Percentiles rank a stretch among this genome's conserved stretches.
Evolutionary conservation across 1,140 invertebrate species (phyloP).

Genomic region (Sycophaga agraensis): DNA sequence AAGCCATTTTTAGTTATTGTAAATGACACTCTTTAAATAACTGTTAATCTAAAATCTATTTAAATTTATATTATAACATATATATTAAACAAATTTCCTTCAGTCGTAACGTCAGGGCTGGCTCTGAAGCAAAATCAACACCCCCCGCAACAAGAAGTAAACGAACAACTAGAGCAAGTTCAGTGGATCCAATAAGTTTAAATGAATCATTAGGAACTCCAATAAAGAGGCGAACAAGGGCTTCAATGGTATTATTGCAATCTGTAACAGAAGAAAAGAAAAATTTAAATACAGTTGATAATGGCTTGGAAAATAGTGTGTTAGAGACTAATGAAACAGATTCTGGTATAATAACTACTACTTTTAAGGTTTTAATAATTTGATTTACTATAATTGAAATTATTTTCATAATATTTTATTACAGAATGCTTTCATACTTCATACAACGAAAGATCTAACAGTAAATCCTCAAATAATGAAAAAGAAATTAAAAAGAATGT

Average conservation of each 20-base stretch:
- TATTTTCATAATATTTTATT: neutral
- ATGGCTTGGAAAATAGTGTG: conserved; percentile 15
- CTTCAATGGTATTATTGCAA: conserved; percentile 32
- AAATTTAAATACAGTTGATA: conserved; percentile 8
- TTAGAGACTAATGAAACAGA: conserved; percentile 22
- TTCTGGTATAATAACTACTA: conserved; percentile 18
- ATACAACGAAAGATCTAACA: conserved; percentile 1
- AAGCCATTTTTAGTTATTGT: too few relatives aligned
- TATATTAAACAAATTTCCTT: conserved; percentile 4
- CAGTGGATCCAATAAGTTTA: conserved; percentile 34
- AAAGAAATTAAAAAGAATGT: conserved; percentile 13
- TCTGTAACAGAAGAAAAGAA: conserved; percentile 36
- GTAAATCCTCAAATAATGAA: neutral
- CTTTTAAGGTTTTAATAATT: neutral
- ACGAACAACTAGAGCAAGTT: conserved; percentile 42
- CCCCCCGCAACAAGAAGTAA: conserved; percentile 31
- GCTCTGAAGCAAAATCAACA: conserved; percentile 40
- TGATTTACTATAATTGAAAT: neutral
- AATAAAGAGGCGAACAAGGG: conserved; percentile 29
- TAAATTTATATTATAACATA: neutral
- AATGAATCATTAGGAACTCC: conserved; percentile 28
- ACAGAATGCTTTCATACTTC: conserved; percentile 1
- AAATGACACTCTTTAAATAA: neutral
- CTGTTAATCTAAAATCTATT: neutral
- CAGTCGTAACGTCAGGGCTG: conserved; percentile 39